phyloP scores from a whole-genome alignment of 2,797 vertebrate species.

The Acanthiza pusilla region DNA sequence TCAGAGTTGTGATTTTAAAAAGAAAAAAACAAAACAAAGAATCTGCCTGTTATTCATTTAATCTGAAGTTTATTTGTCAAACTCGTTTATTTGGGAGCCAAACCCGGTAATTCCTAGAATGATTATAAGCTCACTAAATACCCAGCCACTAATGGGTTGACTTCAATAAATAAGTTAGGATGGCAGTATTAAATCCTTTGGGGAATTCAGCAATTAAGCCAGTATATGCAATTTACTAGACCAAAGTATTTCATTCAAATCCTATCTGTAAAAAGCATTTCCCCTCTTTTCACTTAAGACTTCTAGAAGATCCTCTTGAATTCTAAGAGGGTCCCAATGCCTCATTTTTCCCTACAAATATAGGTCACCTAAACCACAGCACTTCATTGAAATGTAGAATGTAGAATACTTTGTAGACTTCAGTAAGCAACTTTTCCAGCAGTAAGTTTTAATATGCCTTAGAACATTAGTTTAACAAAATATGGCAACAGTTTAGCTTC shows the following conservation, averaged over 20 bases:
- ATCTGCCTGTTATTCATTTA: neutral
- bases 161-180: neutral
- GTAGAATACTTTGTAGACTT: neutral
- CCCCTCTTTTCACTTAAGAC: neutral
- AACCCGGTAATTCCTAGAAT: neutral
- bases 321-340: neutral
- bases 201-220: neutral
- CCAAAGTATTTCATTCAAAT: neutral
- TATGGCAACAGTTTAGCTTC: neutral
- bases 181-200: neutral
- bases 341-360: neutral
- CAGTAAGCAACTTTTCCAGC: neutral
- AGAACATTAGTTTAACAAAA: neutral
- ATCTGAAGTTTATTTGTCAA: neutral
- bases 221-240: neutral
- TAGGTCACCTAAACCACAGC: neutral
- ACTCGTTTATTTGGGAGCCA: neutral
- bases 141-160: neutral
- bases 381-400: neutral
- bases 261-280: neutral
- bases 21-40: neutral
- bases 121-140: neutral
- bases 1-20: rapidly evolving
- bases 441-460: neutral
- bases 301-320: neutral